A percentile compares a stretch with the other conserved stretches of the same genome.
phyloP scores from a whole-genome alignment of 2,797 vertebrate genomes.

The Pseudochirops corinnae region DNA sequence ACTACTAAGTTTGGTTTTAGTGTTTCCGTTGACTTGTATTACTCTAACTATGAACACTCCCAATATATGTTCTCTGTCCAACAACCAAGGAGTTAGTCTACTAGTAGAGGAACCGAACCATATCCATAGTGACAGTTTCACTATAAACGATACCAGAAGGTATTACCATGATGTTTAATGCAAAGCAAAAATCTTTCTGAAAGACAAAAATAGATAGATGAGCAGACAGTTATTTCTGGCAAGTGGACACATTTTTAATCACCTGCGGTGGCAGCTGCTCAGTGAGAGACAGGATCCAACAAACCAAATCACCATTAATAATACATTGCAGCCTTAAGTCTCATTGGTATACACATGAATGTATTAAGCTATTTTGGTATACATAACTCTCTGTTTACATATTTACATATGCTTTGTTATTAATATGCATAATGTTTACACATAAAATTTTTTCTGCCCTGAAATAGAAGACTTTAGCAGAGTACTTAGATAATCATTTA shows the following conservation, averaged over 20 bases:
- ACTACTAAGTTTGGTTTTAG: not conserved
- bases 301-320: not conserved
- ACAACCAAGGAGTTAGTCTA: not conserved
- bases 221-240: slow-evolving; percentile 41
- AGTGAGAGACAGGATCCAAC: slow-evolving; percentile 2
- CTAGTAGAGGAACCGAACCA: not conserved
- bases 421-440: not conserved
- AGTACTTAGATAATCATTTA: not conserved
- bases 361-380: slow-evolving; percentile 16
- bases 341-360: not conserved
- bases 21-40: not conserved
- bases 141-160: not conserved
- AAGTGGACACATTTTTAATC: slow-evolving; percentile 31
- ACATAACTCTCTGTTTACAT: not conserved
- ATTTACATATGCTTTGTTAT: not conserved
- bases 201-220: slow-evolving; percentile 30
- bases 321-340: not conserved
- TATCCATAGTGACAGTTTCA: not conserved
- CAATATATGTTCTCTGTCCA: not conserved
- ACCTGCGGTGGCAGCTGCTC: slow-evolving; percentile 14
- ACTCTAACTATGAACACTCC: not conserved
- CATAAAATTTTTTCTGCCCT: not conserved
- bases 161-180: not conserved
- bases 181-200: slow-evolving; percentile 29
- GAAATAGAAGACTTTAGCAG: not conserved